phyloP scores from a whole-genome alignment of 2,888 invertebrate species.

The Synanthedon myopaeformis region DNA sequence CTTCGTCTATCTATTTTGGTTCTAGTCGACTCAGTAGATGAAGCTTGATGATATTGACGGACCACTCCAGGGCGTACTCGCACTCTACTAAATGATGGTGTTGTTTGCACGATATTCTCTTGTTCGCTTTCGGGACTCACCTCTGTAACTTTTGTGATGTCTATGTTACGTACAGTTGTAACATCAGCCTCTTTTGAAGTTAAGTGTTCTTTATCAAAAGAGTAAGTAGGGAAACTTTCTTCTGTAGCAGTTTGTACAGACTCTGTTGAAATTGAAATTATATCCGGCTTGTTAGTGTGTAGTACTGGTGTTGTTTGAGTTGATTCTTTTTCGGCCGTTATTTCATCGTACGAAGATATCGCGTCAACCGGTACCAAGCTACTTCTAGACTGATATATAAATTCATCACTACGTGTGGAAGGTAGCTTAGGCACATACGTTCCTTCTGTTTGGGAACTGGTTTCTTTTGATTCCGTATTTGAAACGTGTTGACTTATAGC shows the following conservation, averaged over 20 bases:
- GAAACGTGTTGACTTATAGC: constrained; percentile 34
- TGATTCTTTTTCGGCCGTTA: constrained; percentile 25
- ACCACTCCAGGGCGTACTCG: constrained; percentile 53
- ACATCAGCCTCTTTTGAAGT: constrained; percentile 30
- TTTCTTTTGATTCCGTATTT: constrained; percentile 28
- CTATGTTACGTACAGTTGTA: constrained; percentile 15
- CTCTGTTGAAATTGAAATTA: constrained; percentile 27
- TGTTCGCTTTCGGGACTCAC: constrained; percentile 27
- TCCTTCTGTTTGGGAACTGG: constrained; percentile 31
- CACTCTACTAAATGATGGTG: constrained; percentile 55
- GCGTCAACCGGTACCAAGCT: constrained; percentile 33
- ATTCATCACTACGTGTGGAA: constrained; percentile 31
- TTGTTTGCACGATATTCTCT: constrained; percentile 49
- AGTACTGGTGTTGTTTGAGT: constrained; percentile 31
- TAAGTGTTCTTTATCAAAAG: constrained; percentile 27
- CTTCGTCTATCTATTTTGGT: constrained; percentile 38
- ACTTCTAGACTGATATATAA: constrained; percentile 28
- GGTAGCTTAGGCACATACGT: constrained; percentile 29
- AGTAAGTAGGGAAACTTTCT: constrained; percentile 26
- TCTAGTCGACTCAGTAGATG: constrained; percentile 41
- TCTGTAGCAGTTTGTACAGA: constrained; percentile 25
- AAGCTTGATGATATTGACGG: constrained; percentile 47
- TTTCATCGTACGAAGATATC: constrained; percentile 26
- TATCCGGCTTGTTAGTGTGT: constrained; percentile 22
- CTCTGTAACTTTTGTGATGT: constrained; percentile 23